phyloP scores from a whole-genome alignment of 2,888 invertebrate species.

The Dorcus parallelipipedus region DNA sequence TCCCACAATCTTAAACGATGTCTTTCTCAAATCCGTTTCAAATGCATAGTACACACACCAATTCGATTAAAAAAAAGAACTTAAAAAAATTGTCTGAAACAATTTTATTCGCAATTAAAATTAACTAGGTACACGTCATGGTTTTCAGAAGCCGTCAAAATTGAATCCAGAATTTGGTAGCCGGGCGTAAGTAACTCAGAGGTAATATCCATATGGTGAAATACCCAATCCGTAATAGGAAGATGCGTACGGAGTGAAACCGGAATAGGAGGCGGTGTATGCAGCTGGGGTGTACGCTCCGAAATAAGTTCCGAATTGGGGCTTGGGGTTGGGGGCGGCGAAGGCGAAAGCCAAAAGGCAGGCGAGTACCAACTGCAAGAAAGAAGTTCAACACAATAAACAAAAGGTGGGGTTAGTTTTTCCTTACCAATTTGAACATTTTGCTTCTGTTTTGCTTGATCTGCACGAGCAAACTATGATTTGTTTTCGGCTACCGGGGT shows the following conservation, averaged over 20 bases:
- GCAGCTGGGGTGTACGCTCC: conserved; percentile 26
- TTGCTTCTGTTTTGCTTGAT: conserved; percentile 16
- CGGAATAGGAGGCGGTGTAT: conserved; percentile 10
- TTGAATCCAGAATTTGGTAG: neutral
- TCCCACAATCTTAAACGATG: too few species aligned
- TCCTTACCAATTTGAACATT: conserved; percentile 27
- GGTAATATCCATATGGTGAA: neutral
- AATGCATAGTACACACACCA: too few species aligned
- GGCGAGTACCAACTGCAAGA: conserved; percentile 49
- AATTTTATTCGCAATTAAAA: too few species aligned
- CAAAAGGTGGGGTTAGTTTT: neutral
- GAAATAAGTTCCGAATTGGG: conserved; percentile 35
- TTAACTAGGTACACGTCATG: too few species aligned
- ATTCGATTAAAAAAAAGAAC: too few species aligned
- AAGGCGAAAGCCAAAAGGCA: conserved; percentile 52
- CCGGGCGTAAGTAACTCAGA: too few species aligned
- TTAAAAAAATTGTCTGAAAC: too few species aligned
- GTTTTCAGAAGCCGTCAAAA: neutral
- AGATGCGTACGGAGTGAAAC: conserved; percentile 23
- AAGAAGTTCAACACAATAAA: neutral
- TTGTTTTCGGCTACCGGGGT: neutral
- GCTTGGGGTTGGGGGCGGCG: conserved; percentile 47
- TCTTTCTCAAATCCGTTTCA: too few species aligned
- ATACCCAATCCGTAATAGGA: conserved; percentile 1
- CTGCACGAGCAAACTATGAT: conserved; percentile 10